These are phyloP conservation scores for Patiria pectinifera DNA, from an alignment of 53 echinoderm and acorn worm genomes.

Conservation along the genomic window DNA sequence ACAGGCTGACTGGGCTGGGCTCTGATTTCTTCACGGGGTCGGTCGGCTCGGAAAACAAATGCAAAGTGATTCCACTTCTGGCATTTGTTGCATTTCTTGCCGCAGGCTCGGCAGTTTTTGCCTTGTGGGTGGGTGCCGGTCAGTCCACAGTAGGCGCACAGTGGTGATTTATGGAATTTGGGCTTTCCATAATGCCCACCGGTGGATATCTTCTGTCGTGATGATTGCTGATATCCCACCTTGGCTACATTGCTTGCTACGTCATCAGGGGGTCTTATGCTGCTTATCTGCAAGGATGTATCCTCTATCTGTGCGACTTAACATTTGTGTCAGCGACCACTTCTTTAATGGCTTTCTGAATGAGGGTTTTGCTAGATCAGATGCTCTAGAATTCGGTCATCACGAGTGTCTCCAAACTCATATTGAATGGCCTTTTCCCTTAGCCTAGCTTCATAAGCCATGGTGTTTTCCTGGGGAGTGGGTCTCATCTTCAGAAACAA, in stretches of 20 bases:
- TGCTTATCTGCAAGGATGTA: constrained; percentile 15
- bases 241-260: neutral
- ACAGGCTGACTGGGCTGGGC: neutral
- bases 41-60: neutral
- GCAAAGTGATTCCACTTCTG: constrained; percentile 15
- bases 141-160: constrained; percentile 41
- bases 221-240: too few relatives aligned
- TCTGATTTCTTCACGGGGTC: neutral
- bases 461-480: constrained; percentile 15
- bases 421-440: constrained; percentile 65
- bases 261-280: constrained; percentile 6
- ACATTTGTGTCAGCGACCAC: constrained; percentile 31
- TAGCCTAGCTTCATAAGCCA: constrained; percentile 53
- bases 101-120: constrained; percentile 49
- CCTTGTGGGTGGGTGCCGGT: neutral
- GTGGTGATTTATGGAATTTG: too few relatives aligned
- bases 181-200: too few relatives aligned
- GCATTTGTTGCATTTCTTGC: constrained; percentile 31
- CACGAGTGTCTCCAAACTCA: constrained; percentile 55
- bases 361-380: constrained; percentile 45
- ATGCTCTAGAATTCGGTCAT: constrained; percentile 71
- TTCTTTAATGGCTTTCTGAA: constrained; percentile 32
- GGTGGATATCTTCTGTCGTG: too few relatives aligned
- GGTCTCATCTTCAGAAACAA: constrained; percentile 50
- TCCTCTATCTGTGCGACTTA: constrained; percentile 55